Base-by-base conservation (phyloP, 2,797 vertebrate species). In the Lepidocolaptes lacrymiger region DNA sequence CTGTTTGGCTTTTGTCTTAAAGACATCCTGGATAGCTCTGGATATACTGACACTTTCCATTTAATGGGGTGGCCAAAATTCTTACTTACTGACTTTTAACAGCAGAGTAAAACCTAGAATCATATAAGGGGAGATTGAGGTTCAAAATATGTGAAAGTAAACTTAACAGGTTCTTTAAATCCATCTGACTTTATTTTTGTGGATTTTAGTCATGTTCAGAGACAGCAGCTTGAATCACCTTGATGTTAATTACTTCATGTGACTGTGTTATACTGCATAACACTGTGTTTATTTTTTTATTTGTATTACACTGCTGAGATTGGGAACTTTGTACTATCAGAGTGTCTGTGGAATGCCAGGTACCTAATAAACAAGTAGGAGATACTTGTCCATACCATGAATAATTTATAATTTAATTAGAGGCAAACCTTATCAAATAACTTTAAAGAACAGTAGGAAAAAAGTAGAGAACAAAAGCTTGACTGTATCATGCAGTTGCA, bases 361-460 rank as follows among this genome's bases (percentile, higher is more conserved):
- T 89, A 91, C 62, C 59, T 59, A 66, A 69, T 0, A 3, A 83
- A 59, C 32, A 54, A 54, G 49, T 37, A 73, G 54, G 62, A 81
- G 81, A 66, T 54, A 26, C 32, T 63, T 63, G 82, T 69, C 69
- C 1, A 4, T 86, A 48, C 73, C 22, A 34, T 89, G 43, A 88
- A 95, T 88, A 85, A 92, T 78, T 95, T 85, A 75, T 83, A 37
- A 52, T 56, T 43, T 81, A 81, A 88, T 83, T 92, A 89, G 76
- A 91, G 86, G 48, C 28, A 92, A 88, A 88, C 24, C 8, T 84
- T 77, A 89, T 66, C 51, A 84, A 84, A 34, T 83, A 58, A 68
- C 43, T 73, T 82, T 85, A 41, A 96, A 84, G 82, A 93, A 63
- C 34, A 66, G 43, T 48, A 67, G 46, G 75, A 15, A 66, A 75